Conservation (phyloP, 2,888 invertebrate species). For the Philaethria dido region DNA sequence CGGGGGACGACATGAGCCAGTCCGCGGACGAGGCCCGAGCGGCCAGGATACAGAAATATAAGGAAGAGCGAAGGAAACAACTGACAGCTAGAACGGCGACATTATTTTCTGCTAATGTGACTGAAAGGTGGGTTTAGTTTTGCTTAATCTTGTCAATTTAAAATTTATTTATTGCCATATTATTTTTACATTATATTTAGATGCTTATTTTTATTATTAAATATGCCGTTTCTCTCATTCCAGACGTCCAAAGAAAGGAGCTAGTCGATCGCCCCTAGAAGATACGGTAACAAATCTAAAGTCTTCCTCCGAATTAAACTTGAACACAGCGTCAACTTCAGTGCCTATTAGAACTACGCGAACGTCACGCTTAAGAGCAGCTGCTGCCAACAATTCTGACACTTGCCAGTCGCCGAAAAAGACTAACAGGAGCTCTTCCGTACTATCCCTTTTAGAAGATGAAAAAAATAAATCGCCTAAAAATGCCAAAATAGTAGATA, state of each 20-base stretch:
- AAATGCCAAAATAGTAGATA: constrained; percentile 71
- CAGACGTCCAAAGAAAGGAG: constrained; percentile 68
- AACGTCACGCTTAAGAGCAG: constrained; percentile 88
- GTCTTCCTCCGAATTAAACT: constrained; percentile 77
- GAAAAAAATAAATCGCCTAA: constrained; percentile 64
- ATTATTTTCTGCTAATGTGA: constrained; percentile 87
- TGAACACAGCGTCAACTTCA: constrained; percentile 72
- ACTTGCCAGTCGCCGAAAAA: constrained; percentile 63
- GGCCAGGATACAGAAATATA: constrained; percentile 88
- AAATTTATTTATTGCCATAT: not conserved
- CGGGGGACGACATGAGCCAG: constrained; percentile 66
- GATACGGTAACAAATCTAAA: constrained; percentile 66
- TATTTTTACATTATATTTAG: not conserved
- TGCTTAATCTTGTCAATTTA: not conserved
- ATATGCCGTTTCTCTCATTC: constrained; percentile 51
- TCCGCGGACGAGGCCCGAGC: constrained; percentile 80
- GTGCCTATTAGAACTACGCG: constrained; percentile 87
- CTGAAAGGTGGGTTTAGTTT: constrained; percentile 64
- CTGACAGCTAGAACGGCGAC: constrained; percentile 84
- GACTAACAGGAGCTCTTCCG: constrained; percentile 73
- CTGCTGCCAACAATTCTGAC: constrained; percentile 78
- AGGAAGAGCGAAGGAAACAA: constrained; percentile 88
- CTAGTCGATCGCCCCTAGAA: constrained; percentile 63
- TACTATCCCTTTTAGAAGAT: constrained; percentile 70
- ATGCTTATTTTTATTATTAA: constrained; percentile 3